Conservation (phyloP, 2,113 vertebrate species). For the Microtus montanus region DNA sequence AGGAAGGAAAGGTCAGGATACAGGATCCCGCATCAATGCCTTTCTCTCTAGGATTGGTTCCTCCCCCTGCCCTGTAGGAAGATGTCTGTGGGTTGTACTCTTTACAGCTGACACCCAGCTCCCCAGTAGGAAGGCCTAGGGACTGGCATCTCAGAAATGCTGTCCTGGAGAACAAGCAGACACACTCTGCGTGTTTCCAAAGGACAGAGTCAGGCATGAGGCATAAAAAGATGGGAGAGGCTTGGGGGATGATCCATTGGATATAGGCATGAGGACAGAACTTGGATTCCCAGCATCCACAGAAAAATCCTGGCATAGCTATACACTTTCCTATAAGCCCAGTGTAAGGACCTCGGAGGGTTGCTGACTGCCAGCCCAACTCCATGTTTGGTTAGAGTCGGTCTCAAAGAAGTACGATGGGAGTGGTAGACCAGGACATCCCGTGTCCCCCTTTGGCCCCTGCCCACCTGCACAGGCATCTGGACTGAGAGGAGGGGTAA, state of each 20-base stretch:
- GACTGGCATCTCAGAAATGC: background rate
- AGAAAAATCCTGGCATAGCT: background rate
- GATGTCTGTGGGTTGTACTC: conserved; percentile 44
- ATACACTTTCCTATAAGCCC: background rate
- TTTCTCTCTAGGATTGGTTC: conserved; percentile 65
- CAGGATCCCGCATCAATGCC: conserved; percentile 63
- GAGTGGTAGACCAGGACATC: background rate
- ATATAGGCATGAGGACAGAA: background rate
- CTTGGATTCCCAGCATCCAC: background rate
- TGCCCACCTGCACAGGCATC: background rate
- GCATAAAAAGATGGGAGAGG: background rate
- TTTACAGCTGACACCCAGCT: conserved; percentile 10
- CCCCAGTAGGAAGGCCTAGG: conserved; percentile 4
- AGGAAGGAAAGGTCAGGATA: conserved; percentile 66
- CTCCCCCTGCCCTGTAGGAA: conserved; percentile 65
- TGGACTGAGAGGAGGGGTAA: background rate
- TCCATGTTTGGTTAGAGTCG: background rate
- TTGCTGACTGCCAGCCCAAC: background rate
- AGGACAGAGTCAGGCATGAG: background rate
- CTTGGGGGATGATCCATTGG: background rate
- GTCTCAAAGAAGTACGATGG: background rate
- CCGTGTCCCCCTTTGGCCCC: background rate
- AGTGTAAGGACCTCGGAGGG: background rate
- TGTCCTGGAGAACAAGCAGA: rapidly evolving
- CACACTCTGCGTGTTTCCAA: rapidly evolving